These are phyloP conservation scores for Gila orcuttii DNA, from an alignment of 2,113 vertebrate genomes.

Conservation along the genomic window DNA sequence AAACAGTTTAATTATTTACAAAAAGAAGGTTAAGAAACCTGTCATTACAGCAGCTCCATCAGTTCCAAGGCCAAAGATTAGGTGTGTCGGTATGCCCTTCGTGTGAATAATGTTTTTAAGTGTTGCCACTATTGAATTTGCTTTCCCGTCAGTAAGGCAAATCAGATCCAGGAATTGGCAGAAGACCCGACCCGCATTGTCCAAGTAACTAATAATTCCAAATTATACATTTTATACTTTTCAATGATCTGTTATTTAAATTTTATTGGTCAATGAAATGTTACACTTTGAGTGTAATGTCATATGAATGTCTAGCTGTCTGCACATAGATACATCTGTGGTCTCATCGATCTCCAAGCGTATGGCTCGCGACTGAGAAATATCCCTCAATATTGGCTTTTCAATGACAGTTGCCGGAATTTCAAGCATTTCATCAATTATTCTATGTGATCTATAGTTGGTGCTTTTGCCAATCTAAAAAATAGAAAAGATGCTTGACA, in stretches of 20 bases:
- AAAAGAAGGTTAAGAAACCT: background rate
- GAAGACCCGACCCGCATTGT: background rate
- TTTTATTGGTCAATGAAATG: background rate
- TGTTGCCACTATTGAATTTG: slow-evolving; percentile 27
- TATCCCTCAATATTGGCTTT: slow-evolving; percentile 20
- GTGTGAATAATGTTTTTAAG: background rate
- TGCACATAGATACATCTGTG: slow-evolving; percentile 33
- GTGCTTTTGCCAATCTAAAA: slow-evolving; percentile 34
- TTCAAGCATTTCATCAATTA: slow-evolving; percentile 39
- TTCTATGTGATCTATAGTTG: slow-evolving; percentile 38
- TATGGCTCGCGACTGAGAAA: slow-evolving; percentile 26
- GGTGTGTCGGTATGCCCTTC: slow-evolving; percentile 11
- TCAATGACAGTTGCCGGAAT: slow-evolving; percentile 15
- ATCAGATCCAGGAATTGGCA: slow-evolving; percentile 32
- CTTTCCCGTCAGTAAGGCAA: slow-evolving; percentile 19
- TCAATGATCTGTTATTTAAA: background rate
- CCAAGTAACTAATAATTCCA: background rate
- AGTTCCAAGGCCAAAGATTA: slow-evolving; percentile 19
- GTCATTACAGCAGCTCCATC: slow-evolving; percentile 33
- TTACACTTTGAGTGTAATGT: slow-evolving; percentile 23
- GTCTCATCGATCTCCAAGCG: slow-evolving; percentile 41
- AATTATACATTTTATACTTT: background rate
- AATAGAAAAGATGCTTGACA: background rate
- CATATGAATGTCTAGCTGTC: slow-evolving; percentile 36
- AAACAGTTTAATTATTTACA: slow-evolving; percentile 14